phyloP scores from a whole-genome alignment of 2,797 vertebrate genomes.

The Anabacerthia variegaticeps region DNA sequence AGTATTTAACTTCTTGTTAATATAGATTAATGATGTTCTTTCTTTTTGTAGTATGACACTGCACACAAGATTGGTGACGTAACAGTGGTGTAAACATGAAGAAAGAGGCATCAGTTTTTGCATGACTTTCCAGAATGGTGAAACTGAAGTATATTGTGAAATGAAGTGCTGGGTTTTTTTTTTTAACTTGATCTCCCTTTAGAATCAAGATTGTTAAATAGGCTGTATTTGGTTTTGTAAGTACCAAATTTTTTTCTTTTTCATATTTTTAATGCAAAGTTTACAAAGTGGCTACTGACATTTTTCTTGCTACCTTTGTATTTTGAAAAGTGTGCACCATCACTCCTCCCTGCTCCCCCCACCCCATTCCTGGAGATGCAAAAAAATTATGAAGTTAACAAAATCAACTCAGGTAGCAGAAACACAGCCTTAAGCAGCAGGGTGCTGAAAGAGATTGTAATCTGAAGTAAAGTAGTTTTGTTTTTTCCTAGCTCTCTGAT shows the following conservation, averaged over 20 bases:
- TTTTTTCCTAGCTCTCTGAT: neutral
- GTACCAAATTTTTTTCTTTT: conserved; percentile 69
- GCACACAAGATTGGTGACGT: conserved; percentile 75
- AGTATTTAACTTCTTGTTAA: neutral
- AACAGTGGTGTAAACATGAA: conserved; percentile 79
- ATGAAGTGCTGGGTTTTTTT: conserved; percentile 37
- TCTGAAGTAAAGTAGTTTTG: neutral
- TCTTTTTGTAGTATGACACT: conserved; percentile 75
- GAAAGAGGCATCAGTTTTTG: conserved; percentile 57
- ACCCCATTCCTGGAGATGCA: neutral
- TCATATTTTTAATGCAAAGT: conserved; percentile 49
- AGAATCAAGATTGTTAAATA: conserved; percentile 65
- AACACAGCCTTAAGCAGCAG: neutral
- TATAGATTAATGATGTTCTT: conserved; percentile 63
- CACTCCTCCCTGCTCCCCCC: neutral
- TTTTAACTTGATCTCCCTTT: conserved; percentile 40
- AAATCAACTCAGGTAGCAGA: conserved; percentile 35
- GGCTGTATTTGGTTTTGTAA: conserved; percentile 65
- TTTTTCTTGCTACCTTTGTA: conserved; percentile 2
- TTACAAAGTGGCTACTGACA: conserved; percentile 53
- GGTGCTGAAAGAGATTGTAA: neutral
- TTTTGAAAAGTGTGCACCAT: neutral
- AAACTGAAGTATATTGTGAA: conserved; percentile 64
- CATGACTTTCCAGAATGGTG: conserved; percentile 69
- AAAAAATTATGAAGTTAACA: neutral